These are phyloP conservation scores for Enteromius trimaculatus DNA, from an alignment of 2,797 vertebrate species.

Conservation along the genomic window DNA sequence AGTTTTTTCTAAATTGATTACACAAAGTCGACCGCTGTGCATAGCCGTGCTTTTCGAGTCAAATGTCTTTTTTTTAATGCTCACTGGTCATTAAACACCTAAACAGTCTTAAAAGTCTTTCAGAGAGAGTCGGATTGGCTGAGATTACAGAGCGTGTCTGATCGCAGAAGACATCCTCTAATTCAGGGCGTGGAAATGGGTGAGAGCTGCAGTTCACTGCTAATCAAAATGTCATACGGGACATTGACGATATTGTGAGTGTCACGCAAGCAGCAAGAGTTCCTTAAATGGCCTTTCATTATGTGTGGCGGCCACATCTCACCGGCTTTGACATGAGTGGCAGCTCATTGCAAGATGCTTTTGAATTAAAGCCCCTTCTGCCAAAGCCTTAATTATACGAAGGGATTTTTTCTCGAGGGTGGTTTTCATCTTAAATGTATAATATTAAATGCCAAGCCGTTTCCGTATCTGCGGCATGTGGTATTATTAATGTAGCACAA, in stretches of 20 bases:
- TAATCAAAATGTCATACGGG: constrained; percentile 41
- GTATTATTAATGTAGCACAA: constrained; percentile 69
- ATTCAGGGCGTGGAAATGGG: constrained; percentile 26
- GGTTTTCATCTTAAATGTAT: constrained; percentile 14
- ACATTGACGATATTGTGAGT: constrained; percentile 46
- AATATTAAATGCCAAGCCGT: constrained; percentile 14
- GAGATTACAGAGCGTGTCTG: constrained; percentile 35
- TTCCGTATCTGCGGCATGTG: constrained; percentile 63
- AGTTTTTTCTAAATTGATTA: constrained; percentile 32
- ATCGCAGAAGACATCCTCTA: constrained; percentile 17
- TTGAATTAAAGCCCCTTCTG: constrained; percentile 36
- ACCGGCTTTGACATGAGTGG: constrained; percentile 42
- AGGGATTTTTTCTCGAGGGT: constrained; percentile 11
- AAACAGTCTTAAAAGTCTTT: constrained; percentile 31
- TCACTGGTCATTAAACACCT: constrained; percentile 45
- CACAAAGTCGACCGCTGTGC: background rate
- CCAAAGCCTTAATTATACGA: constrained; percentile 22
- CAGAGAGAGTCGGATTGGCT: constrained; percentile 9
- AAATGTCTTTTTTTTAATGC: constrained; percentile 17
- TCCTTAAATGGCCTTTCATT: constrained; percentile 48
- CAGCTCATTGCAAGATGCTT: constrained; percentile 35
- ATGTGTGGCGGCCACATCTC: constrained; percentile 34
- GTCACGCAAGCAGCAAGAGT: constrained; percentile 26
- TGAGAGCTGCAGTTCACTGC: constrained; percentile 17
- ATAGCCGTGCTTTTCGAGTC: constrained; percentile 1